Base-by-base conservation (phyloP, 2,797 vertebrate genomes). In the Limosa lapponica region DNA sequence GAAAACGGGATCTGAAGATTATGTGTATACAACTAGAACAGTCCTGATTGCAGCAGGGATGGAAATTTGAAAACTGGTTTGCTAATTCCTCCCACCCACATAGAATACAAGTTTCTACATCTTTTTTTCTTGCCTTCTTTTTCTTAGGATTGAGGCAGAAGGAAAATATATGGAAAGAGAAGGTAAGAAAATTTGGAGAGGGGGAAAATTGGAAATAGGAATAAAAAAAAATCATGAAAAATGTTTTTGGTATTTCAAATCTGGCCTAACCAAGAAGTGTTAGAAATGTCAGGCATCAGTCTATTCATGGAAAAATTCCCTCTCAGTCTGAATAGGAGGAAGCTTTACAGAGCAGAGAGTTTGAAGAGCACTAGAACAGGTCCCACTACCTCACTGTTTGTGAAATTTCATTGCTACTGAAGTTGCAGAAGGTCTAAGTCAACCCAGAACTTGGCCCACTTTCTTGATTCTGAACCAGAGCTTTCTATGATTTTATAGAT, bases 241-340 rank as follows among this genome's bases (percentile, higher is more conserved):
- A 48, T 51, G 27, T 7, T 79, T 77, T 74, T 75, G 30, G 20
- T 90, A 83, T 89, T 96, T 96, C 51, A 62, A 52, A 72, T 79
- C 58, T 77, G 59, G 17, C 37, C 66, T 81, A 82, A 81, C 12
- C 14, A 82, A 64, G 57, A 91, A 51, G 32, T 4, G 1, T 75
- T 81, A 87, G 65, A 86, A 95, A 95, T 81, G 70, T 61, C 82
- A 95, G 51, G 18, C 41, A 61, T 90, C 64, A 80, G 70, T 54
- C 59, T 88, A 20, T 59, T 87, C 25, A 28, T 66, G 69, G 46
- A 88, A 67, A 75, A 72, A 62, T 51, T 94, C 75, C 49, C 66
- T 49, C 61, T 91, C 69, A 66, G 18, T 46, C 39, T 77, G 55
- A 90, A 69, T 36, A 88, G 13, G 19, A 79, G 55, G 23, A 37